Evolutionary conservation across 1,140 invertebrate genomes (phyloP).

Genomic region (Drosophila persimilis): DNA sequence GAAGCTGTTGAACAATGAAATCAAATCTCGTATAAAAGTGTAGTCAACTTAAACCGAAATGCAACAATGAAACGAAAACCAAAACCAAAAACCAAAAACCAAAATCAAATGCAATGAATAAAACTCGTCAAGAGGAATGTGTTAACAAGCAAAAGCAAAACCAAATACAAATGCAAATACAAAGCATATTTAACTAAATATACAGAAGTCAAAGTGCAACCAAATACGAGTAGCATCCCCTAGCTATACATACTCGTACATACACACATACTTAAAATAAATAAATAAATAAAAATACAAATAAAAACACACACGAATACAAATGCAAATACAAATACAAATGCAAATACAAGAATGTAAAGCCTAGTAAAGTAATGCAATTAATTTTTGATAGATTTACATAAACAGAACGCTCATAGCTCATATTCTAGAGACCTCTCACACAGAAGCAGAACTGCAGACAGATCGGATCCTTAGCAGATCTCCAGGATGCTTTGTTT

Average conservation of each 20-base stretch:
- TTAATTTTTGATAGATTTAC: constrained; percentile 80
- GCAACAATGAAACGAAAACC: constrained; percentile 23
- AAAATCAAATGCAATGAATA: constrained; percentile 73
- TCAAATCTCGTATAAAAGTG: constrained; percentile 36
- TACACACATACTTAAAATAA: constrained; percentile 7
- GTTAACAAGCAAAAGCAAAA: constrained; percentile 73
- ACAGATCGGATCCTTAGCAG: constrained; percentile 16
- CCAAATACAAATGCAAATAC: constrained; percentile 10
- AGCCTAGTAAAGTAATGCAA: constrained; percentile 42
- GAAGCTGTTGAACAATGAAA: constrained; percentile 45
- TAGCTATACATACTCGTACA: constrained; percentile 24
- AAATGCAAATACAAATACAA: background rate
- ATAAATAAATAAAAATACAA: constrained; percentile 3
- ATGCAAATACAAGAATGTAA: constrained; percentile 19
- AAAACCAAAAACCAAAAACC: constrained; percentile 28
- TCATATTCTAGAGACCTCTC: background rate
- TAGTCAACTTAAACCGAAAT: constrained; percentile 31
- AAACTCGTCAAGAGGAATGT: constrained; percentile 81
- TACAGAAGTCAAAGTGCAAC: constrained; percentile 45
- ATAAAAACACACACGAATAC: background rate
- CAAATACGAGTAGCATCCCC: constrained; percentile 22
- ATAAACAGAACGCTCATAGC: constrained; percentile 35
- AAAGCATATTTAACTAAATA: constrained; percentile 59
- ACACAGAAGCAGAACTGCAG: background rate
- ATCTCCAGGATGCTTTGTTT: constrained; percentile 4